These are phyloP conservation scores for Liasis olivaceus DNA, from an alignment of 2,797 vertebrate species.

Conservation along the genomic window DNA sequence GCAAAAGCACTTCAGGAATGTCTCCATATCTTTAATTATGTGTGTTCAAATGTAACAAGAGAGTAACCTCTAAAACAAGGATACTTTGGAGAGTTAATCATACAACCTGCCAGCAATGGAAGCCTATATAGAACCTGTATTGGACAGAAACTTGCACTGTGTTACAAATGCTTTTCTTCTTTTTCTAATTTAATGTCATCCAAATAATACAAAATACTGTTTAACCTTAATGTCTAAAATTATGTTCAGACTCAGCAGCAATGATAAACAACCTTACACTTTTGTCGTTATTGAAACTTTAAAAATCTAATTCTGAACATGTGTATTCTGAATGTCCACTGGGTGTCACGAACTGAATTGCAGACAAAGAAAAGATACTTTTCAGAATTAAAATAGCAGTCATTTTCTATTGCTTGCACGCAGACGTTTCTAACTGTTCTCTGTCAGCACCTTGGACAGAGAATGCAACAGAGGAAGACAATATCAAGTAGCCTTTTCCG, in stretches of 20 bases:
- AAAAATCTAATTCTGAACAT: not conserved
- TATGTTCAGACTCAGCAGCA: not conserved
- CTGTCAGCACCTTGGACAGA: not conserved
- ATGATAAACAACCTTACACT: not conserved
- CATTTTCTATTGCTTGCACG: not conserved
- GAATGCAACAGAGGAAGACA: not conserved
- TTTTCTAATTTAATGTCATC: not conserved
- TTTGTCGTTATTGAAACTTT: not conserved
- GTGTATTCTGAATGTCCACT: not conserved
- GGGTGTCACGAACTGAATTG: not conserved
- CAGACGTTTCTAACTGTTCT: not conserved
- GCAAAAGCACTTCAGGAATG: not conserved
- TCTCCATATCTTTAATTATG: not conserved
- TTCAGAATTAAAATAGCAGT: not conserved
- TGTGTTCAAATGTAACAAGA: not conserved
- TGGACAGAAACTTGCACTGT: not conserved
- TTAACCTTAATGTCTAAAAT: not conserved
- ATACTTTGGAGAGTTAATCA: not conserved
- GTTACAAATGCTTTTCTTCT: not conserved
- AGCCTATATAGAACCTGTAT: not conserved
- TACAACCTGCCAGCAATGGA: not conserved
- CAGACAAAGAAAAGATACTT: not conserved
- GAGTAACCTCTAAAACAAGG: not conserved
- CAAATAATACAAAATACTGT: not conserved
- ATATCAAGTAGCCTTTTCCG: not conserved